Evolutionary conservation across 2,797 vertebrate species (phyloP).

Genomic region (Rhyacichthys aspro): DNA sequence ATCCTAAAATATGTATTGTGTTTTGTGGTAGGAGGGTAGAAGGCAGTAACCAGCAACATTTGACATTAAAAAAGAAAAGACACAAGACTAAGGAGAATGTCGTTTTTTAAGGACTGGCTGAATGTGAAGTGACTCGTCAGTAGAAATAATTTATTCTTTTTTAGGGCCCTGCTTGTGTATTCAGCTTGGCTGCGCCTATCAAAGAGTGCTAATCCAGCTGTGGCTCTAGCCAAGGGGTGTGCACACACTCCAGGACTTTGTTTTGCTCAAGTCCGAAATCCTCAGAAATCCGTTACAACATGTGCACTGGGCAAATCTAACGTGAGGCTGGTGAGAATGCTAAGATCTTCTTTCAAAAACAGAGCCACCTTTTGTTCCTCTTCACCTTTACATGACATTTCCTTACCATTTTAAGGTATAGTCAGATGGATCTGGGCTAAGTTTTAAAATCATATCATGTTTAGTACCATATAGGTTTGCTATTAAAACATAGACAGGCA

Average conservation of each 20-base stretch:
- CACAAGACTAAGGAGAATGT: neutral
- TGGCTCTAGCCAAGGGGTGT: constrained; percentile 34
- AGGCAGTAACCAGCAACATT: too few relatives aligned
- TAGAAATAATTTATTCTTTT: constrained; percentile 17
- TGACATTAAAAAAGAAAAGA: neutral
- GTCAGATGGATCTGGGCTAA: neutral
- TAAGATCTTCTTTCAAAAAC: constrained; percentile 7
- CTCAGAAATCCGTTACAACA: constrained; percentile 43
- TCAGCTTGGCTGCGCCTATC: constrained; percentile 35
- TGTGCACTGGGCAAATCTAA: constrained; percentile 27
- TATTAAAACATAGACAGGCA: neutral
- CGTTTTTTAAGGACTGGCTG: neutral
- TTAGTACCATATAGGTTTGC: neutral
- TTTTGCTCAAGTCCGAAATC: constrained; percentile 44
- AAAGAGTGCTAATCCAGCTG: constrained; percentile 43
- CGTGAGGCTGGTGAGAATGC: constrained; percentile 18
- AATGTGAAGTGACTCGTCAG: neutral
- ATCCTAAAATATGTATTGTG: too few relatives aligned
- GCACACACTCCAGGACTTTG: constrained; percentile 34
- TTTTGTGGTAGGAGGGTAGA: too few relatives aligned
- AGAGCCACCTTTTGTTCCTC: constrained; percentile 6
- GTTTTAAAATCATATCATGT: neutral
- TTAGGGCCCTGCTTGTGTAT: constrained; percentile 39
- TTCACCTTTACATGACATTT: constrained; percentile 21
- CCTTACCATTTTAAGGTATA: constrained; percentile 1